phyloP scores from a whole-genome alignment of 1,140 invertebrate species.

The Lamellibrachia luymesi region DNA sequence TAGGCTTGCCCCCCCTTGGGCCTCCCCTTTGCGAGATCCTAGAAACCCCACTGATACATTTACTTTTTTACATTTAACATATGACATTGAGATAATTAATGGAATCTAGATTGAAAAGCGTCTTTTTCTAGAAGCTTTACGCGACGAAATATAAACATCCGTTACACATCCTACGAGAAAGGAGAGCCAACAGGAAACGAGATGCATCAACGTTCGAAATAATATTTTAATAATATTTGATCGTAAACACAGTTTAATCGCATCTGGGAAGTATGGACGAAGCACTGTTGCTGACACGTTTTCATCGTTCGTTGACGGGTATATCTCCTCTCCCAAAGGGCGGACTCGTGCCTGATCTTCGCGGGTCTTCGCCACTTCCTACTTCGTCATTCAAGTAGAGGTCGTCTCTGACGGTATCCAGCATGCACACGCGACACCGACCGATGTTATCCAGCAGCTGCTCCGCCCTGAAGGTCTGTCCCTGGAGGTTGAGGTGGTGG shows the following conservation, averaged over 20 bases:
- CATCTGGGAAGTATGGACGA: not conserved
- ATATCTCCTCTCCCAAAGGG: not conserved
- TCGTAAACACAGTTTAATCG: not conserved
- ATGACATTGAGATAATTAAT: not conserved
- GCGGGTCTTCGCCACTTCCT: not conserved
- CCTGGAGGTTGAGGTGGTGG: slow-evolving; percentile 67
- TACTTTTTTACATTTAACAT: too few relatives aligned
- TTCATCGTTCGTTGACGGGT: not conserved
- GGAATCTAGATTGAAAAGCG: not conserved
- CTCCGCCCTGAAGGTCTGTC: slow-evolving; percentile 85
- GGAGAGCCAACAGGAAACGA: not conserved
- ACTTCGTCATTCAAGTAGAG: not conserved
- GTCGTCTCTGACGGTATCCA: slow-evolving; percentile 4
- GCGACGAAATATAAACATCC: not conserved
- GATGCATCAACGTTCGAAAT: not conserved
- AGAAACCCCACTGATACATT: too few relatives aligned
- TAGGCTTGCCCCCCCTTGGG: too few relatives aligned
- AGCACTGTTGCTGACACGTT: not conserved
- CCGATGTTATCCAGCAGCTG: slow-evolving; percentile 68
- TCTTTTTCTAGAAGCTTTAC: not conserved
- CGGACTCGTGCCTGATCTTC: not conserved
- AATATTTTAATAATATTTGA: not conserved
- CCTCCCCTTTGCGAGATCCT: too few relatives aligned
- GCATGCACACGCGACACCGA: slow-evolving; percentile 90
- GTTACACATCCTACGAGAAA: not conserved